phyloP scores from a whole-genome alignment of 2,888 invertebrate species.

The Gerris lacustris region DNA sequence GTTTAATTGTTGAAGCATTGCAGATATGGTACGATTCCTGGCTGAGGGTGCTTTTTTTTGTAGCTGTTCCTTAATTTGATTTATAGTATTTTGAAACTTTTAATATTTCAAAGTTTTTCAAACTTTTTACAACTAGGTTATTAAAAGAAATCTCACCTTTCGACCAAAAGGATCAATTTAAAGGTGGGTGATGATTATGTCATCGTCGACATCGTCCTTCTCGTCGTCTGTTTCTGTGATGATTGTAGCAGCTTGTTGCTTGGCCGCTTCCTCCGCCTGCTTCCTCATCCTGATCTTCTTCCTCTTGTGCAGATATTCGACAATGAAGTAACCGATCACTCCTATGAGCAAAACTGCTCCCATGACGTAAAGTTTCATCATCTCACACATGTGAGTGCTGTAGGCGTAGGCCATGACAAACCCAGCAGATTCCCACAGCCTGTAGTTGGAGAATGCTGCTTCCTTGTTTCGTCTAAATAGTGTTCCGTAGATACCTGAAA shows the following conservation, averaged over 20 bases:
- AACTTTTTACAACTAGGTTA: too few relatives aligned
- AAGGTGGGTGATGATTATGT: conserved; percentile 53
- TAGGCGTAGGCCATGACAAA: conserved; percentile 84
- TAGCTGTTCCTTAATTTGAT: too few relatives aligned
- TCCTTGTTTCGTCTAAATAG: conserved; percentile 79
- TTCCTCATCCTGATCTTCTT: conserved; percentile 67
- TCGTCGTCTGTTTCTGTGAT: conserved; percentile 72
- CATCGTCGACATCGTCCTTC: conserved; percentile 77
- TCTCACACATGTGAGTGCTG: conserved; percentile 71
- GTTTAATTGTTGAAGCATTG: too few relatives aligned
- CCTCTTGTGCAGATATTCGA: conserved; percentile 69
- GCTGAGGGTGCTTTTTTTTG: too few relatives aligned
- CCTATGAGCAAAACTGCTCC: conserved; percentile 62
- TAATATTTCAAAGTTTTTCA: too few relatives aligned
- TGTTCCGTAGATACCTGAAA: conserved; percentile 67
- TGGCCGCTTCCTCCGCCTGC: conserved; percentile 53
- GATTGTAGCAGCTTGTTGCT: conserved; percentile 41
- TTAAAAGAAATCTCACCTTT: not conserved
- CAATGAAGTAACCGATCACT: conserved; percentile 62
- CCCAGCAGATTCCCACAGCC: conserved; percentile 80
- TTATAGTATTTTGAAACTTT: too few relatives aligned
- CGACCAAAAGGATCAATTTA: not conserved
- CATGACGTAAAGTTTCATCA: conserved; percentile 76
- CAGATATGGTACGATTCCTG: too few relatives aligned
- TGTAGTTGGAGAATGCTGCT: conserved; percentile 81